Percentiles rank a stretch among this genome's conserved stretches.
These are phyloP conservation scores for Bucorvus abyssinicus DNA, from an alignment of 2,797 vertebrate species.

Conservation along the genomic window DNA sequence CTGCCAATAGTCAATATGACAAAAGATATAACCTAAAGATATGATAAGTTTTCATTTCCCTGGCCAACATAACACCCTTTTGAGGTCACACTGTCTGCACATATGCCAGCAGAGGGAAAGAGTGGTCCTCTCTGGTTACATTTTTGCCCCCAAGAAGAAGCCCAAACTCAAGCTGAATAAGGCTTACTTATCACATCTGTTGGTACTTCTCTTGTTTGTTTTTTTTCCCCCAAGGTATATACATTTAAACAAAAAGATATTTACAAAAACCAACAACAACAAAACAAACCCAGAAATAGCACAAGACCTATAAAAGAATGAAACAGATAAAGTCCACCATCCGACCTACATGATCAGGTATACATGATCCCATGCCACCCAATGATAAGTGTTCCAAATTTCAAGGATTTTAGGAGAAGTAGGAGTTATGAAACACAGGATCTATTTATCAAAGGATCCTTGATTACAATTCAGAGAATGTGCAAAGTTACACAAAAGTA, in stretches of 20 bases:
- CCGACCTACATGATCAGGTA: neutral
- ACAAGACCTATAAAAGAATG: neutral
- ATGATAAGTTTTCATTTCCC: neutral
- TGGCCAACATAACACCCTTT: neutral
- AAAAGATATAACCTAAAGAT: neutral
- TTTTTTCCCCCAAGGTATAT: rapidly evolving
- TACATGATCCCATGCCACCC: neutral
- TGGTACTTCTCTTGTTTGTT: neutral
- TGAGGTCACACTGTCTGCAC: rapidly evolving
- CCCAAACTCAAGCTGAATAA: neutral
- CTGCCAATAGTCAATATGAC: neutral
- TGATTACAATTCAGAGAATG: neutral
- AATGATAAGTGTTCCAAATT: neutral
- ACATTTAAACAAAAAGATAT: neutral
- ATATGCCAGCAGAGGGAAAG: neutral
- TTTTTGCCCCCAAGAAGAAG: neutral
- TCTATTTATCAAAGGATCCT: neutral
- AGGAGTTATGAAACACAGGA: neutral
- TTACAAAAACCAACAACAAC: no score
- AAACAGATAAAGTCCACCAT: neutral
- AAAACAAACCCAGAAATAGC: neutral
- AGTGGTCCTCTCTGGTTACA: rapidly evolving
- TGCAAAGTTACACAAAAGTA: neutral
- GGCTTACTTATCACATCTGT: neutral
- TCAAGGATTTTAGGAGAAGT: neutral